A percentile compares a stretch with the other conserved stretches of the same genome.
phyloP scores from a whole-genome alignment of 2,797 vertebrate species.

The Mionectes olivaceus region DNA sequence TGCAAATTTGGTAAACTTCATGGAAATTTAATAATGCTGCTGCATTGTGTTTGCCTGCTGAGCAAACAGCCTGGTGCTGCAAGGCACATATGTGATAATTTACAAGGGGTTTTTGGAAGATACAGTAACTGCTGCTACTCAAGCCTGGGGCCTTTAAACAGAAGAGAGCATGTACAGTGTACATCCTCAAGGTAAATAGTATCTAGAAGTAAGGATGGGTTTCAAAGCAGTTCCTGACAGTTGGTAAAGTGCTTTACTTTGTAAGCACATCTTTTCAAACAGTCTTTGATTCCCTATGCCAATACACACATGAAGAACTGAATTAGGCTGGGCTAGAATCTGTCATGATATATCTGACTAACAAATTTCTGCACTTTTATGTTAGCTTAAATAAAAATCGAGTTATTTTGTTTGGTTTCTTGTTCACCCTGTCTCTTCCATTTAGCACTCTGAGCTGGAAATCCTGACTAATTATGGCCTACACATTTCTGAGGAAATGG shows the following conservation, averaged over 20 bases:
- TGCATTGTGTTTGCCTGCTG: constrained; percentile 81
- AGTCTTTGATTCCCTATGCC: constrained; percentile 25
- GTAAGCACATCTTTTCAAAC: constrained; percentile 44
- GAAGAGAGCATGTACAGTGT: constrained; percentile 80
- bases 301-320: neutral
- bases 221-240: constrained; percentile 75
- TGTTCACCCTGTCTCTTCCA: neutral
- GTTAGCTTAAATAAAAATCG: constrained; percentile 21
- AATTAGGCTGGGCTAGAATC: neutral
- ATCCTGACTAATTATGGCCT: constrained; percentile 17
- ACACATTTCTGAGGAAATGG: constrained; percentile 1
- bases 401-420: constrained; percentile 9
- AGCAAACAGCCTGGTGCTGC: constrained; percentile 75
- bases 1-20: constrained; percentile 85
- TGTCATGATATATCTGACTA: neutral
- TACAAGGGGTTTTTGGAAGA: constrained; percentile 75
- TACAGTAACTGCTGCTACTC: constrained; percentile 24
- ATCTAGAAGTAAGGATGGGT: constrained; percentile 69
- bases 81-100: constrained; percentile 81
- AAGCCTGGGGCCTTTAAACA: constrained; percentile 78
- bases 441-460: neutral
- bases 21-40: constrained; percentile 84
- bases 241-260: constrained; percentile 81
- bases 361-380: neutral
- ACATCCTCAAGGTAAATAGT: constrained; percentile 83